Conservation (phyloP, 1,140 invertebrate genomes). For the Bombus terrestris region DNA sequence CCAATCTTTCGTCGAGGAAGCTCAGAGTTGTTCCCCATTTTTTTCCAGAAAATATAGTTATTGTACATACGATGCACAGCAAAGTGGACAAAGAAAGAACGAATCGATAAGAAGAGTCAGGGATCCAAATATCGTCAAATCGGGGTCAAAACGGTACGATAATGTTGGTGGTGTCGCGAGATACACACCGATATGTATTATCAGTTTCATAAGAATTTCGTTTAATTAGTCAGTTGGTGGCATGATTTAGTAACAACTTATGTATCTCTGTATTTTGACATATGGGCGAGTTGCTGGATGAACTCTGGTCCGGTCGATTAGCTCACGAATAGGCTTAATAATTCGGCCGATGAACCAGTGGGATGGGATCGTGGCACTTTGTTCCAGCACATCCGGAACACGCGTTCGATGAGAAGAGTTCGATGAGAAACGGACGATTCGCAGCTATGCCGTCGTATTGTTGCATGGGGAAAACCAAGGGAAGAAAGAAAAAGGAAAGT, state of each 20-base stretch:
- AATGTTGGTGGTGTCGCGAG: constrained; percentile 5
- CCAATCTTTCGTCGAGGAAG: no score
- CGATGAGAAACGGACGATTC: neutral
- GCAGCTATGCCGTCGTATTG: neutral
- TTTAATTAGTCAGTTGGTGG: neutral
- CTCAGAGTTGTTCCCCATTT: no score
- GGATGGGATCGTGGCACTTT: neutral
- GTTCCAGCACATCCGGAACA: constrained; percentile 2
- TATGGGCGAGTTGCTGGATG: neutral
- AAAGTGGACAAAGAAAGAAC: no score
- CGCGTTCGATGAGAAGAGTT: constrained; percentile 14
- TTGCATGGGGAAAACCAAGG: neutral
- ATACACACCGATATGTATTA: neutral
- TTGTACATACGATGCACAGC: no score
- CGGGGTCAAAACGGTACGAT: neutral
- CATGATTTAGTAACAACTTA: neutral
- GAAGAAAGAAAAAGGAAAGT: neutral
- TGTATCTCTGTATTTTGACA: neutral
- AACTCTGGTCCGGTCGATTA: constrained; percentile 7
- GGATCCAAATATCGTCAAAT: neutral
- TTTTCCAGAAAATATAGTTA: no score
- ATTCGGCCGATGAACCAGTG: constrained; percentile 16
- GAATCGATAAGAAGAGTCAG: no score
- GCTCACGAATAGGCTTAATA: neutral
- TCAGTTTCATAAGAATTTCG: neutral